Evolutionary conservation across 1,140 invertebrate genomes (phyloP).

Genomic region (Nephotettix cincticeps): DNA sequence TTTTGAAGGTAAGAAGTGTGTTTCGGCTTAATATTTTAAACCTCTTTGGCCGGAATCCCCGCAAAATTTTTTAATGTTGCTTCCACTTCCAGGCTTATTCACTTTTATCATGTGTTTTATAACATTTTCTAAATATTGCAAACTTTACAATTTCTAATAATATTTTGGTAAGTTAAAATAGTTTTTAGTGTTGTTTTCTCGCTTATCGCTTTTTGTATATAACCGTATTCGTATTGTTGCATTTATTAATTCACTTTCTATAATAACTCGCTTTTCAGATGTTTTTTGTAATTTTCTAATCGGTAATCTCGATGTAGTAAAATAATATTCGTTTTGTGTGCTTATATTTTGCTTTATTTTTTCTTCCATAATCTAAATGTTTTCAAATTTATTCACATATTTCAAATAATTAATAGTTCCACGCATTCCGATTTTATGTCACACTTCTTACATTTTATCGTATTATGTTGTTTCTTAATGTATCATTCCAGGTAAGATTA

Average conservation of each 20-base stretch:
- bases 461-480: not conserved
- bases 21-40: constrained; percentile 1
- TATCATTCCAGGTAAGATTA: not conserved
- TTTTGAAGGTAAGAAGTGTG: constrained; percentile 20
- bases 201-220: constrained; percentile 16
- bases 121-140: constrained; percentile 4
- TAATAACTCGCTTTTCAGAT: not conserved
- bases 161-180: constrained; percentile 18
- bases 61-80: constrained; percentile 2
- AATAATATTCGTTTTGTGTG: not conserved
- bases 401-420: not conserved
- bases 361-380: constrained; percentile 8
- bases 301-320: constrained; percentile 15
- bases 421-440: constrained; percentile 10
- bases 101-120: constrained; percentile 13
- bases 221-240: constrained; percentile 7
- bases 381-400: constrained; percentile 8
- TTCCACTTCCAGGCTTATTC: constrained; percentile 12
- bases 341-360: not conserved
- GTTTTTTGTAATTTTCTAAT: not conserved
- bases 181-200: constrained; percentile 18
- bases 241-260: constrained; percentile 12
- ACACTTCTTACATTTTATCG: constrained; percentile 22
- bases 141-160: not conserved
- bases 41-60: constrained; percentile 11